Percentiles rank a stretch among this genome's conserved stretches.
Evolutionary conservation across 2,888 invertebrate genomes (phyloP).

Genomic region (Drosophila prolongata): DNA sequence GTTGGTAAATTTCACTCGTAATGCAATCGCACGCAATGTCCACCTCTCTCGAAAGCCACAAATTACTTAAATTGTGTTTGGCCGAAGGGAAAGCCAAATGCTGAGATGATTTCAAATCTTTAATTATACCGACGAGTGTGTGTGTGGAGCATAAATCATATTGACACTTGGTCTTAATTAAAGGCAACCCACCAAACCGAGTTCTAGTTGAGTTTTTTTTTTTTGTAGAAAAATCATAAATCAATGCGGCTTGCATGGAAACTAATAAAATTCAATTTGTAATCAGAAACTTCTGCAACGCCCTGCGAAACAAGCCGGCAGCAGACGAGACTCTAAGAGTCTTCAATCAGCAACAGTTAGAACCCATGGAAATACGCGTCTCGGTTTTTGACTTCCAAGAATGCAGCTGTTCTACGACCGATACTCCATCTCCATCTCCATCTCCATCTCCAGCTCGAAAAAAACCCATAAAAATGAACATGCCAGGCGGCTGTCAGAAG

Average conservation of each 20-base stretch:
- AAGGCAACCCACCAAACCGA: conserved; percentile 45
- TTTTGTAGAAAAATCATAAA: conserved; percentile 67
- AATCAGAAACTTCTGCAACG: conserved; percentile 62
- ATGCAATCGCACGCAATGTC: conserved; percentile 78
- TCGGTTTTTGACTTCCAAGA: conserved; percentile 62
- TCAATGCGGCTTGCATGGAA: conserved; percentile 69
- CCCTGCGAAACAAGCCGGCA: conserved; percentile 32
- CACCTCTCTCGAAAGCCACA: conserved; percentile 17
- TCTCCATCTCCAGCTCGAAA: conserved; percentile 13
- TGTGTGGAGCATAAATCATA: conserved; percentile 65
- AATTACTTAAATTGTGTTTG: conserved; percentile 21
- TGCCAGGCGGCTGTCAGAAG: conserved; percentile 73
- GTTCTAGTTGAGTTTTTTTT: conserved; percentile 23
- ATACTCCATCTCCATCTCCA: conserved; percentile 5
- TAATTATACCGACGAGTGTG: conserved; percentile 45
- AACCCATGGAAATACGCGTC: conserved; percentile 24
- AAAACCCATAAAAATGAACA: conserved; percentile 69
- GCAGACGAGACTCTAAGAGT: conserved; percentile 13
- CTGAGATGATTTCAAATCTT: conserved; percentile 54
- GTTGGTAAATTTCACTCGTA: conserved; percentile 70
- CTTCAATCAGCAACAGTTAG: conserved; percentile 58
- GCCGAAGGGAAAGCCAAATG: conserved; percentile 52
- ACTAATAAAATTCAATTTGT: conserved; percentile 76
- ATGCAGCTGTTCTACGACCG: conserved; percentile 54
- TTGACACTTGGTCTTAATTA: conserved; percentile 71